Percentiles rank a stretch among this genome's conserved stretches.
phyloP scores from a whole-genome alignment of 2,797 vertebrate genomes.

The Sphenopsis melanotis region DNA sequence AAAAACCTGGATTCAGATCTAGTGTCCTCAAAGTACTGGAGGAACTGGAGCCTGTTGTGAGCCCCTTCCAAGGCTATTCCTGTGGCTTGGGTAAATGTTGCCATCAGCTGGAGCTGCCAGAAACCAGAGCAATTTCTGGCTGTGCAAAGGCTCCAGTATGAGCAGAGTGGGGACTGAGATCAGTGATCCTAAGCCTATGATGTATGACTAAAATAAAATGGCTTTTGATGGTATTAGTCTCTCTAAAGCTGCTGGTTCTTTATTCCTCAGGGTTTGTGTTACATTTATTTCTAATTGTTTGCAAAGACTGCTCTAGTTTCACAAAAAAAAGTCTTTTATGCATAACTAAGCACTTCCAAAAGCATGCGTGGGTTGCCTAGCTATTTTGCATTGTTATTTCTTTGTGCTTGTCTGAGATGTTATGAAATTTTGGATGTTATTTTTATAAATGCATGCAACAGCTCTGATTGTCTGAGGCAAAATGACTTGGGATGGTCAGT shows the following conservation, averaged over 20 bases:
- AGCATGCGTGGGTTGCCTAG: not conserved
- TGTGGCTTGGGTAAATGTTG: not conserved
- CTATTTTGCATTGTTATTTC: not conserved
- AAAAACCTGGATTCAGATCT: not conserved
- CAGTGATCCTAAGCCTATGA: not conserved
- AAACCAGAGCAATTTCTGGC: not conserved
- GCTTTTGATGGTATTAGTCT: not conserved
- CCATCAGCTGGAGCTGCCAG: not conserved
- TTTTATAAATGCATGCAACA: not conserved
- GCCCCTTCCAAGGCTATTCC: not conserved
- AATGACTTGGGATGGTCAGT: not conserved
- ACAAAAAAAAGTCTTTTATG: not conserved
- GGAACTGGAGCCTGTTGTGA: not conserved
- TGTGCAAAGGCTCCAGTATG: not conserved
- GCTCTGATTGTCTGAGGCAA: not conserved
- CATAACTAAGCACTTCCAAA: not conserved
- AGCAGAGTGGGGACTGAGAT: not conserved
- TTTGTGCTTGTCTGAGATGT: not conserved
- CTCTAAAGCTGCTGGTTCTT: not conserved
- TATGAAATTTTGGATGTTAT: not conserved
- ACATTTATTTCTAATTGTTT: not conserved
- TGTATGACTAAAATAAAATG: not conserved
- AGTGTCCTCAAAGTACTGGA: not conserved
- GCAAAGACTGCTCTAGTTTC: not conserved
- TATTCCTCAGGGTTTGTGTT: not conserved